Conservation (phyloP, 2,113 vertebrate species). For the rat (Rattus norvegicus) region DNA sequence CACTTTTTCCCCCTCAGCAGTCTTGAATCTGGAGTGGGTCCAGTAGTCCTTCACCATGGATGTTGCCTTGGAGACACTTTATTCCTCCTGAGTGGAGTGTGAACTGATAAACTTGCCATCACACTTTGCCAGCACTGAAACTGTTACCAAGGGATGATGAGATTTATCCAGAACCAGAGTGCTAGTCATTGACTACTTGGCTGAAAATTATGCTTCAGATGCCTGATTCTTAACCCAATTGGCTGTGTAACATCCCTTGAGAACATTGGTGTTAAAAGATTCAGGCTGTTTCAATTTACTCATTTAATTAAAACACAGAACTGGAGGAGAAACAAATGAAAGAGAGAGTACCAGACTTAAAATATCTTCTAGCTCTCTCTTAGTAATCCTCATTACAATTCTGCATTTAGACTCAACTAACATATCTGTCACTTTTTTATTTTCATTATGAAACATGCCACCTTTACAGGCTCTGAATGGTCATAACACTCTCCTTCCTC, state of each 20-base stretch:
- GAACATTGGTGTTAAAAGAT: conserved; percentile 75
- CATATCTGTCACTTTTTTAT: conserved; percentile 52
- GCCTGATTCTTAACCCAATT: conserved; percentile 75
- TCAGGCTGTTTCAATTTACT: conserved; percentile 80
- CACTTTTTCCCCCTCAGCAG: background rate
- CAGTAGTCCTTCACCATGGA: background rate
- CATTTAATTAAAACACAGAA: conserved; percentile 81
- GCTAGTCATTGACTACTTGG: conserved; percentile 75
- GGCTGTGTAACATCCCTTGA: conserved; percentile 67
- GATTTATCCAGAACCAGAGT: conserved; percentile 67
- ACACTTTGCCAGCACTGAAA: conserved; percentile 49
- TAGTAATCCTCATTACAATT: conserved; percentile 7
- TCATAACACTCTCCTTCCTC: conserved; percentile 32
- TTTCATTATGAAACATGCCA: conserved; percentile 60
- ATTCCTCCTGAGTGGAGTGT: conserved; percentile 25
- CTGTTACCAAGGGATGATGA: conserved; percentile 71
- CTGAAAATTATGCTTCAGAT: conserved; percentile 73
- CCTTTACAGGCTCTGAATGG: conserved; percentile 55
- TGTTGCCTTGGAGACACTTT: conserved; percentile 30
- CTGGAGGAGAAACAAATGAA: conserved; percentile 74
- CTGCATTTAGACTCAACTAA: conserved; percentile 11
- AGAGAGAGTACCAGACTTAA: conserved; percentile 62
- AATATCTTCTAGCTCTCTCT: conserved; percentile 48
- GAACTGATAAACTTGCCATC: conserved; percentile 47
- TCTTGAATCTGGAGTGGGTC: background rate